Evolutionary conservation across 2,888 invertebrate species (phyloP).

Genomic region (Drosophila buzzatii): DNA sequence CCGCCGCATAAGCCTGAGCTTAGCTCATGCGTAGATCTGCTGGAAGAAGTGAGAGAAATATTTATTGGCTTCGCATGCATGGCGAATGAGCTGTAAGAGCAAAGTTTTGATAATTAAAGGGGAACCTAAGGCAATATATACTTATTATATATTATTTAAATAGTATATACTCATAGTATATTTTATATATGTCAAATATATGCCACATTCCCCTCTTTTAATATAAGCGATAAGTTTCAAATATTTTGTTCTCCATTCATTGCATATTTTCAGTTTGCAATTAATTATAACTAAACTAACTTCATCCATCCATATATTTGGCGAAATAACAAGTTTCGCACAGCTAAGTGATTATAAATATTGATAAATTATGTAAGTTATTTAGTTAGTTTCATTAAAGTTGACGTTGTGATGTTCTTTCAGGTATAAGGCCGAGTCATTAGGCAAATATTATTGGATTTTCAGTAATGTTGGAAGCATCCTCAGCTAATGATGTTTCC

Average conservation of each 20-base stretch:
- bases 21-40: not conserved
- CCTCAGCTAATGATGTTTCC: not conserved
- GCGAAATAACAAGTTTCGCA: too few relatives aligned
- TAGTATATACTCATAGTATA: too few relatives aligned
- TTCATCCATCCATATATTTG: not conserved
- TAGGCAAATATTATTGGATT: not conserved
- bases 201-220: too few relatives aligned
- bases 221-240: too few relatives aligned
- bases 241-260: too few relatives aligned
- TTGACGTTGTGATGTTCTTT: not conserved
- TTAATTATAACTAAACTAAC: not conserved
- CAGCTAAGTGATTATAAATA: too few relatives aligned
- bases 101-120: not conserved
- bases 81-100: not conserved
- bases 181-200: too few relatives aligned
- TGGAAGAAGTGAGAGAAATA: not conserved
- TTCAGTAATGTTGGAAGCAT: not conserved
- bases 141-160: too few relatives aligned
- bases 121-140: not conserved
- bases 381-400: not conserved
- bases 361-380: too few relatives aligned
- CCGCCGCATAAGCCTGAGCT: not conserved
- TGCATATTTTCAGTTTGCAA: not conserved
- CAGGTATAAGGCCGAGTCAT: not conserved
- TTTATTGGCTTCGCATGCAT: not conserved